Evolutionary conservation across 2,113 vertebrate genomes (phyloP), one percentile per base, ranked within the genome.

Genomic region (Scartelaos histophorus): DNA sequence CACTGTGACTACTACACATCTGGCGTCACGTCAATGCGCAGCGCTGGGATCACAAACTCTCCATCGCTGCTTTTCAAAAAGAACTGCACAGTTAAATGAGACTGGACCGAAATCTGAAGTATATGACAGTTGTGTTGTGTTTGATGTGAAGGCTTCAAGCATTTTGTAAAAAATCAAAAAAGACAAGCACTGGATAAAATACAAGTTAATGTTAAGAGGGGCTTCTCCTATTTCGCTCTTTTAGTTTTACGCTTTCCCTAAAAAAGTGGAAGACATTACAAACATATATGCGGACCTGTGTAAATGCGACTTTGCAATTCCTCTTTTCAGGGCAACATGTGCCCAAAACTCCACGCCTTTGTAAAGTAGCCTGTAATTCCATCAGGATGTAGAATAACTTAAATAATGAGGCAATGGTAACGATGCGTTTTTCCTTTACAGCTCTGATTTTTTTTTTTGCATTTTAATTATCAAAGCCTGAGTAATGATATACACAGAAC

Each of bases 11-110:
- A 29, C 58, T 34, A 43, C 22, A 75, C 51, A 54, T 66, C 38
- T 66, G 60, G 45, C 65, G 43, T 66, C 65, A 66, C 65, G 65
- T 66, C 61, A 64, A 62, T 62, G 29, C 29, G 61, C 61, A 21
- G 34, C 61, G 34, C 58, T 12, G 35, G 19, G 61, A 43, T 64
- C 61, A 43, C 34, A 64, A 43, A 64, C 29, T 64, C 57, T 60
- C 13, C 57, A n/a, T 34, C 58, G 35, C 35, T 13, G 17, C 73
- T 22, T 64, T 60, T 65, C 58, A 68, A 10, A 38, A 46, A 64
- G 7, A 64, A 29, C 7, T 29, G 29, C 60, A 13, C 17, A 19
- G 29, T 62, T 35, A 35, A 35, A 29, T n/a, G 58, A 19, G 29
- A 34, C 61, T 43, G 61, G 61, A 43, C n/a, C 61, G 17, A 12